Conservation (phyloP, 1,140 invertebrate genomes). For the Caenorhabditis latens region DNA sequence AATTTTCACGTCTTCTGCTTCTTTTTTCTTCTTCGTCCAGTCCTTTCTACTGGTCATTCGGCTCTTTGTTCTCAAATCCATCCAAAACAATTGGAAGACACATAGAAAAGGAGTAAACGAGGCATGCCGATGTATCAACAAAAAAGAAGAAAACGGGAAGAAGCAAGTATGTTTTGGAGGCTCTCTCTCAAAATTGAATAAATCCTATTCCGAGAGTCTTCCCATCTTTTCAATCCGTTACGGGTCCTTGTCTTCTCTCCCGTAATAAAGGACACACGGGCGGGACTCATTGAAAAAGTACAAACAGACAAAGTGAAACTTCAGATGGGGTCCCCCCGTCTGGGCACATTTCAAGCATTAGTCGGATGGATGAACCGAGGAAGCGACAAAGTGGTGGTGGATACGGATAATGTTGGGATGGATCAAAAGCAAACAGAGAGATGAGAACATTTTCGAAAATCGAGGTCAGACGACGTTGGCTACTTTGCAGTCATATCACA, state of each 20-base stretch:
- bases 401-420: no score
- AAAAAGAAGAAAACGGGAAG: background rate
- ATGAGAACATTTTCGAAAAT: conserved; percentile 26
- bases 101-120: conserved; percentile 30
- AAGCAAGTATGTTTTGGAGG: conserved; percentile 39
- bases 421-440: background rate
- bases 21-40: background rate
- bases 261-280: conserved; percentile 25
- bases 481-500: conserved; percentile 53
- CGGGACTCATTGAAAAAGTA: conserved; percentile 1
- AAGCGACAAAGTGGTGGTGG: conserved; percentile 20
- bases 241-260: background rate
- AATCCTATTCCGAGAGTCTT: conserved; percentile 27
- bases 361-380: conserved; percentile 6
- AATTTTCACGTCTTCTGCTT: conserved; percentile 32
- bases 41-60: conserved; percentile 30
- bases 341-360: conserved; percentile 39
- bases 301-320: conserved; percentile 16
- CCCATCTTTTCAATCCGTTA: background rate
- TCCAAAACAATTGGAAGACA: conserved; percentile 29
- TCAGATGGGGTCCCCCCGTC: conserved; percentile 36
- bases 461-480: conserved; percentile 40
- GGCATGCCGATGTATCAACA: background rate
- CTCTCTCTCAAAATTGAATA: conserved; percentile 33
- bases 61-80: conserved; percentile 19